A percentile compares a stretch with the other conserved stretches of the same genome.
These are phyloP conservation scores for Arvicanthis niloticus DNA, from an alignment of 2,113 vertebrate species.

Conservation along the genomic window DNA sequence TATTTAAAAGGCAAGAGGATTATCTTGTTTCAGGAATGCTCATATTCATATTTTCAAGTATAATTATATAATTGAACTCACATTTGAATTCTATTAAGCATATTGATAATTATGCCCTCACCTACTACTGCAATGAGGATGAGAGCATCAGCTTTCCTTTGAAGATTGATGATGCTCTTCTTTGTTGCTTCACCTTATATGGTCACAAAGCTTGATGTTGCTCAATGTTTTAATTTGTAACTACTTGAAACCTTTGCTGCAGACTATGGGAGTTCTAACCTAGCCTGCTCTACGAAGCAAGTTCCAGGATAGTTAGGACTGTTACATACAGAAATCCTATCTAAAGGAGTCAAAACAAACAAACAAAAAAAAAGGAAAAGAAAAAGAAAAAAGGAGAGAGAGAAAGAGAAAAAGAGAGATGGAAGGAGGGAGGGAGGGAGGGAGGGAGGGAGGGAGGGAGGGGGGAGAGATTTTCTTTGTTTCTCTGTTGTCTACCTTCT, in stretches of 20 bases:
- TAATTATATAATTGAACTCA: slow-evolving; percentile 49
- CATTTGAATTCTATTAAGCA: slow-evolving; percentile 7
- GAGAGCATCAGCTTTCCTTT: background rate
- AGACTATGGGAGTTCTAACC: background rate
- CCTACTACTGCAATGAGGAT: background rate
- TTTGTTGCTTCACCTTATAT: background rate
- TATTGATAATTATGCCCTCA: background rate
- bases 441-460: too few relatives aligned
- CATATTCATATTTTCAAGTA: background rate
- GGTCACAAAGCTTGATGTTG: background rate
- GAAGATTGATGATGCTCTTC: background rate
- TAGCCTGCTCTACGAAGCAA: background rate
- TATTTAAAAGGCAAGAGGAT: background rate
- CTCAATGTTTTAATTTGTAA: background rate
- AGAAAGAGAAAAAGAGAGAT: too few relatives aligned
- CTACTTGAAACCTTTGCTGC: background rate
- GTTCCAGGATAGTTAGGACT: background rate
- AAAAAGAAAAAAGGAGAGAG: too few relatives aligned
- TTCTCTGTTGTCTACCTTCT: too few relatives aligned
- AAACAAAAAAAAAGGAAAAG: too few relatives aligned
- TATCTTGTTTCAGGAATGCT: background rate
- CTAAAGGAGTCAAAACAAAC: background rate
- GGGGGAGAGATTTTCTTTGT: too few relatives aligned
- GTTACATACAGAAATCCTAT: background rate
- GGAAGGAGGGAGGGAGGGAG: too few relatives aligned